Evolutionary conservation across 2,113 vertebrate species (phyloP), one percentile per base, ranked within the genome.

Genomic region (Perca schrenkii): DNA sequence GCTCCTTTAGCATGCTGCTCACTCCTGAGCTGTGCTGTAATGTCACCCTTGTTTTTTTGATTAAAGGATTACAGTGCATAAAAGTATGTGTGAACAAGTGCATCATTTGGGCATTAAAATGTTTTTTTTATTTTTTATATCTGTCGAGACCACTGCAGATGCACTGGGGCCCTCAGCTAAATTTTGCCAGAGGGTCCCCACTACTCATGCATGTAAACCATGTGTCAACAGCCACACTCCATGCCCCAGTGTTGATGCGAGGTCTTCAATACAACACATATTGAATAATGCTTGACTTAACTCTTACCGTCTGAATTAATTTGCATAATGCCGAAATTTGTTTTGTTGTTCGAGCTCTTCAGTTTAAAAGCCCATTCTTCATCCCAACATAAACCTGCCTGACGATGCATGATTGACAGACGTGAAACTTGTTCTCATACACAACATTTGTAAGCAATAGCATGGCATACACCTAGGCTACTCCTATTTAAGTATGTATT

Each of bases 1-100:
- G 5, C 58, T 73, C 58, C 62, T 85, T 87, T 56, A 82, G 83
- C 74, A 91, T 88, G 79, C 88, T 47, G 81, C 70, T 61, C 78
- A 77, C 54, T 84, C 57, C 50, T 14, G 21, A 22, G 71, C 76
- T 60, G 19, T 22, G n/a, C 62, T 82, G 46, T 86, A 73, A 86
- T 83, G 79, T 78, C 25, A 34, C 67, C 80, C 66, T 71, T 75
- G 83, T 90, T 85, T 85, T 85, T 75, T 60, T 73, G 70, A 86
- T 91, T 75, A 88, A 86, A 76, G 78, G 28, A 76, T 80, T 85
- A 72, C 15, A 56, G 73, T 28, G 22, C 31, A 74, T 88, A 57
- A 85, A 89, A 81, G 49, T 60, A 83, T 19, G 57, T 19, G 57
- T 49, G 49, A 76, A 70, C 68, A 70, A 61, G 53, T 57, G 69